A percentile compares a stretch with the other conserved stretches of the same genome.
These are phyloP conservation scores for Serripes groenlandicus DNA, from an alignment of 2,888 invertebrate genomes.

Conservation along the genomic window DNA sequence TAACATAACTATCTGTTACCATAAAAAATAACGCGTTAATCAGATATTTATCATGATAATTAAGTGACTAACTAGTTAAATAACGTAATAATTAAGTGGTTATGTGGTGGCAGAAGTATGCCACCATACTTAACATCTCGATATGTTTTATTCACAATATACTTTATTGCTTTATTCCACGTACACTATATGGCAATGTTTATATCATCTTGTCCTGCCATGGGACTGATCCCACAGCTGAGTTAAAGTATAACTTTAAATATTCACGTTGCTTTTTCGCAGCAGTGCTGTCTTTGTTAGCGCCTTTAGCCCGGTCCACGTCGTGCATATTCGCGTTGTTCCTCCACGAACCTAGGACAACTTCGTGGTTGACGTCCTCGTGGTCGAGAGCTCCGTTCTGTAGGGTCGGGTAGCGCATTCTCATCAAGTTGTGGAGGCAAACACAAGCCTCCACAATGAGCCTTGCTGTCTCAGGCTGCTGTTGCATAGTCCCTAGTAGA, in stretches of 20 bases:
- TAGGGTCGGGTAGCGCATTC: slow-evolving; percentile 42
- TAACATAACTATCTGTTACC: too few species aligned
- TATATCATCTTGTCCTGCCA: slow-evolving; percentile 60
- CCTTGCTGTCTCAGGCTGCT: slow-evolving; percentile 39
- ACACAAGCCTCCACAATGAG: slow-evolving; percentile 58
- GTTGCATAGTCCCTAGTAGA: slow-evolving; percentile 62
- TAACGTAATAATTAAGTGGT: too few species aligned
- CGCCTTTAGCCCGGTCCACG: slow-evolving; percentile 22
- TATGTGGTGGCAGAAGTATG: too few species aligned
- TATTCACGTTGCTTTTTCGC: slow-evolving; percentile 53
- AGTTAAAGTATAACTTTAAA: slow-evolving; percentile 54
- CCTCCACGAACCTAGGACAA: slow-evolving; percentile 47
- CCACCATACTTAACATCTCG: too few species aligned
- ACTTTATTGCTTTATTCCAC: too few species aligned
- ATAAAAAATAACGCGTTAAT: too few species aligned
- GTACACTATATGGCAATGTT: too few species aligned
- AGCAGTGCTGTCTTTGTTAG: slow-evolving; percentile 26
- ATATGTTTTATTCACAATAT: too few species aligned
- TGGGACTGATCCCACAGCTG: slow-evolving; percentile 44
- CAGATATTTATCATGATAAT: too few species aligned
- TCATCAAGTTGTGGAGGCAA: slow-evolving; percentile 65
- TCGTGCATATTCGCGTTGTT: slow-evolving; percentile 51
- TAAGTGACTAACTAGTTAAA: too few species aligned
- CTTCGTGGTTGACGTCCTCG: slow-evolving; percentile 62
- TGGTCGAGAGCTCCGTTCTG: slow-evolving; percentile 53